phyloP scores from a whole-genome alignment of 2,113 vertebrate genomes.

The Tragelaphus imberbis region DNA sequence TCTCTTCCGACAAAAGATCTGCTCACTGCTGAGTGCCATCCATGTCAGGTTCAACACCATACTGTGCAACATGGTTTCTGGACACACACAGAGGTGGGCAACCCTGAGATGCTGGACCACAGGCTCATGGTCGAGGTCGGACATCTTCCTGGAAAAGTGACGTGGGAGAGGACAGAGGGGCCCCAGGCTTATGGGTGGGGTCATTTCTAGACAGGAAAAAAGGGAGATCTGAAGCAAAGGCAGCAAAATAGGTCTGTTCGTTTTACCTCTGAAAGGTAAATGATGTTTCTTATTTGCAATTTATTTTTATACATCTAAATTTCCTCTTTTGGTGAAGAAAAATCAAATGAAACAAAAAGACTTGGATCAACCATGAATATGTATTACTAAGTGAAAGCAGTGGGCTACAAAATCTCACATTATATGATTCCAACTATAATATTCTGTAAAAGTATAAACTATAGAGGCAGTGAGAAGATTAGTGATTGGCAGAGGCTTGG shows the following conservation, averaged over 20 bases:
- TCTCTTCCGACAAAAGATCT: background rate
- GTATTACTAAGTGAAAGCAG: background rate
- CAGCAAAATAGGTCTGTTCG: background rate
- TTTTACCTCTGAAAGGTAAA: background rate
- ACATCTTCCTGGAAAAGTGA: background rate
- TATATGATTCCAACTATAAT: background rate
- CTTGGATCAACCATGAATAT: background rate
- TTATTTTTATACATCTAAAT: background rate
- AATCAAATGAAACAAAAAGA: background rate
- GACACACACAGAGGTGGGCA: background rate
- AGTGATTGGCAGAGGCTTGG: background rate
- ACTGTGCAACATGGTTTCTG: background rate
- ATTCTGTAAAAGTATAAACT: background rate
- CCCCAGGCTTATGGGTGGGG: fast-evolving
- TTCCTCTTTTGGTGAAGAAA: background rate
- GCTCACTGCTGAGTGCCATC: background rate
- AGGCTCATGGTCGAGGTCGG: background rate
- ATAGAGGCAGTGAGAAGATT: background rate
- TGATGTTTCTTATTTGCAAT: background rate
- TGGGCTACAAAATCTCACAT: background rate
- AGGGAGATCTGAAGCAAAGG: background rate
- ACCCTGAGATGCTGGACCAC: background rate
- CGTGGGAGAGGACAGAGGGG: background rate
- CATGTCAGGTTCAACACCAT: background rate
- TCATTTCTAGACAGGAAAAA: background rate